Evolutionary conservation across 2,888 invertebrate genomes (phyloP).

Genomic region (Lordiphosa fenestrarum): DNA sequence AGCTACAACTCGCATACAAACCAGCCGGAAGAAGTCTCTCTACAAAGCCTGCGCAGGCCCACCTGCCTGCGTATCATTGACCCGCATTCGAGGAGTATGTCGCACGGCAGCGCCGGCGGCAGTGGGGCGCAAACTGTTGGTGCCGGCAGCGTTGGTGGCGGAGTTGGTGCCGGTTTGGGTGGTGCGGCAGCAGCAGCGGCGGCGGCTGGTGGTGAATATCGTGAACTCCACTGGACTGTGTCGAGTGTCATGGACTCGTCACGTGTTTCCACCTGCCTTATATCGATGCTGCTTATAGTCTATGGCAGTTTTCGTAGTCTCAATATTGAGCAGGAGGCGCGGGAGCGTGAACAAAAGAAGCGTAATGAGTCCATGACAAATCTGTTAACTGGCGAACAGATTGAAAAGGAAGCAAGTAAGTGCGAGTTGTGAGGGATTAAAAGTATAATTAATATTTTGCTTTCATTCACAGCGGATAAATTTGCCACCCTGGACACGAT

Average conservation of each 20-base stretch:
- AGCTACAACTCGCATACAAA: background rate
- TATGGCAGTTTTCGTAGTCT: constrained; percentile 98
- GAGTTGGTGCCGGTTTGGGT: constrained; percentile 59
- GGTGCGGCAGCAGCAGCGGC: constrained; percentile 65
- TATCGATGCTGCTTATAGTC: constrained; percentile 97
- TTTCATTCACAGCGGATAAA: constrained; percentile 80
- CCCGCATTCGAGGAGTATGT: constrained; percentile 64
- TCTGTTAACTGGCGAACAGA: constrained; percentile 79
- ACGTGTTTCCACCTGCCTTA: constrained; percentile 96
- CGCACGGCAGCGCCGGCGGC: constrained; percentile 76
- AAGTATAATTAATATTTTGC: constrained; percentile 1
- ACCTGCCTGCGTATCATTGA: background rate
- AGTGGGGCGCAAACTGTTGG: constrained; percentile 68
- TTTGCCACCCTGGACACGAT: constrained; percentile 97
- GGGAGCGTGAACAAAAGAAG: constrained; percentile 89
- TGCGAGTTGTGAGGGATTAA: constrained; percentile 18
- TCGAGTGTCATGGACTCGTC: constrained; percentile 99
- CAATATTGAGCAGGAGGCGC: constrained; percentile 97
- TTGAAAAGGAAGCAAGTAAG: constrained; percentile 81
- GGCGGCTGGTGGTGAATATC: constrained; percentile 76
- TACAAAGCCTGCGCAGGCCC: background rate
- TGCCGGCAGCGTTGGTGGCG: constrained; percentile 71
- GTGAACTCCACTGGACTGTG: constrained; percentile 89
- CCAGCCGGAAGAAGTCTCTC: constrained; percentile 3
- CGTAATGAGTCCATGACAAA: constrained; percentile 83